phyloP scores from a whole-genome alignment of 1,140 invertebrate species.

The Lepidurus arcticus region DNA sequence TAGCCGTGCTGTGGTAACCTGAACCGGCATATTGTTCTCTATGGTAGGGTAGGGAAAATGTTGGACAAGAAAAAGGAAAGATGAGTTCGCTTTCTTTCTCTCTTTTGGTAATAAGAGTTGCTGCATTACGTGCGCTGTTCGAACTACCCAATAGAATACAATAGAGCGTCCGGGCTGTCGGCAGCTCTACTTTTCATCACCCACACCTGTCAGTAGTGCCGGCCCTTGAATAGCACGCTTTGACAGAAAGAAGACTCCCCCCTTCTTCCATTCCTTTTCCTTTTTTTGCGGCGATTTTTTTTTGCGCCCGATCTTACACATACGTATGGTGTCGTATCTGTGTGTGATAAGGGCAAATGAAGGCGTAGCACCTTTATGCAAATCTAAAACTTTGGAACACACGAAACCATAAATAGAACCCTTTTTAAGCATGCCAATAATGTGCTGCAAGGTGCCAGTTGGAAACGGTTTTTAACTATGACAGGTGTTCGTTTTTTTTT shows the following conservation, averaged over 20 bases:
- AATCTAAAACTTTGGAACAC: neutral
- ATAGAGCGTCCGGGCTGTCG: slow-evolving; percentile 16
- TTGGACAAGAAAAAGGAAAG: neutral
- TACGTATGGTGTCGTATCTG: neutral
- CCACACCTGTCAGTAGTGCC: slow-evolving; percentile 16
- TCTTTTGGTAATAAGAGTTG: neutral
- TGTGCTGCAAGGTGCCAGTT: neutral
- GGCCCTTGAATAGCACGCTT: slow-evolving; percentile 20
- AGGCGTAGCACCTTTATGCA: slow-evolving; percentile 13
- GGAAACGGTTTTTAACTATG: neutral
- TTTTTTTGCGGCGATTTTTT: neutral
- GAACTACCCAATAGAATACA: slow-evolving; percentile 10
- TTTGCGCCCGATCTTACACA: neutral
- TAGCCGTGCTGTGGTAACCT: slow-evolving; percentile 2
- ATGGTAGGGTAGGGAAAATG: neutral
- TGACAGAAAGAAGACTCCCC: neutral
- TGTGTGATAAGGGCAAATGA: neutral
- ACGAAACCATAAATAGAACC: neutral
- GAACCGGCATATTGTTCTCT: slow-evolving; percentile 3
- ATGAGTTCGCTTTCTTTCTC: neutral
- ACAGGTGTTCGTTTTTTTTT: too few relatives aligned
- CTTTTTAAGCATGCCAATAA: neutral
- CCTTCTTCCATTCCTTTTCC: neutral
- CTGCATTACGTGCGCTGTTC: slow-evolving; percentile 3
- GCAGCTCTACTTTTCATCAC: slow-evolving; percentile 18